phyloP scores from a whole-genome alignment of 2,113 vertebrate genomes.

The Prunella himalayana region DNA sequence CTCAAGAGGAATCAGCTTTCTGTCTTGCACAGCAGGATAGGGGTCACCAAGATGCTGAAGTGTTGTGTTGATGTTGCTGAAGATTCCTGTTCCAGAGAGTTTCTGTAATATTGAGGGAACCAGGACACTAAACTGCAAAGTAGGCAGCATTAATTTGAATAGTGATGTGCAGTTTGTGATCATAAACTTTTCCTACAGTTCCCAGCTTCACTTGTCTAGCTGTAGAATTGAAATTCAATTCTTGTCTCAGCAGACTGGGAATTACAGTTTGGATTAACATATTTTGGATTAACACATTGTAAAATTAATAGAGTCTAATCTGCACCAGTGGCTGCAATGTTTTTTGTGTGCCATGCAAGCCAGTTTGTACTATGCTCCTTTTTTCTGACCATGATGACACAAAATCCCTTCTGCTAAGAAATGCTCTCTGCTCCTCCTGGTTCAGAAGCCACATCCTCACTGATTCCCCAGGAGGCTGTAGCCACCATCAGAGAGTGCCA shows the following conservation, averaged over 20 bases:
- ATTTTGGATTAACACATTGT: not conserved
- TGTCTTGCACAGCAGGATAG: not conserved
- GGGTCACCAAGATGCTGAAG: not conserved
- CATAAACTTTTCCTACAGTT: not conserved
- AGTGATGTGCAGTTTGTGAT: not conserved
- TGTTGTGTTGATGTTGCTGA: no score
- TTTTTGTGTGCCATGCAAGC: not conserved
- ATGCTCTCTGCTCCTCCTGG: not conserved
- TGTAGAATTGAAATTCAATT: not conserved
- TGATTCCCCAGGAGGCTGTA: not conserved
- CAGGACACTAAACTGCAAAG: rapidly evolving
- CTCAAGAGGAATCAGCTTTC: not conserved
- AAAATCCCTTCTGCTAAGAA: not conserved
- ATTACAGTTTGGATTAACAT: not conserved
- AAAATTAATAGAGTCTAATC: not conserved
- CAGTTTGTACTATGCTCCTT: not conserved
- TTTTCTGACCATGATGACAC: not conserved
- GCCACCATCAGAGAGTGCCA: not conserved
- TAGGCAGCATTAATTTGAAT: not conserved
- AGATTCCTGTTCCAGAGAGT: not conserved
- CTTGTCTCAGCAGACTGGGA: not conserved
- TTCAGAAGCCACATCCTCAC: not conserved
- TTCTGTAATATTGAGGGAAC: not conserved
- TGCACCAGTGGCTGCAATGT: not conserved
- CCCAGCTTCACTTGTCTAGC: not conserved